Base-by-base conservation (phyloP, 2,113 vertebrate species). In the Axis porcinus region DNA sequence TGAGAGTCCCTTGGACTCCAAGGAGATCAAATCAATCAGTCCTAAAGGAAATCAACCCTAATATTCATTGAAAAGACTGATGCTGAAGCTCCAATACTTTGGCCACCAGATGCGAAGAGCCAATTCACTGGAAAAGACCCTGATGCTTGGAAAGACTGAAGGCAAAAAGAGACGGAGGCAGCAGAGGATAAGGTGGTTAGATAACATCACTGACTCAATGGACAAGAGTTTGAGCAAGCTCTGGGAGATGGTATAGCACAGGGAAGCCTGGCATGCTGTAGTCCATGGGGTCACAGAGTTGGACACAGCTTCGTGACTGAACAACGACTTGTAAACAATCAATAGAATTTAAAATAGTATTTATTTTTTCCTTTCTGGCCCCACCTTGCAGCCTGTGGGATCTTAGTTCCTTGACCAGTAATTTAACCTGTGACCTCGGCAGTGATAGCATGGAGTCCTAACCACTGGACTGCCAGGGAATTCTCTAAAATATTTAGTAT, bases 341-440 rank as follows among this genome's bases (percentile, higher is more conserved):
- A 64, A 28, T 50, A 91, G 64, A 87, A 54, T 64, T 45, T 89
- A n/a, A 83, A 40, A 36, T 57, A 57, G 55, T 23, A 4, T 0
- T 16, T 30, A 17, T 33, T 36, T 64, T 64, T 36, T 19, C 0
- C 21, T 74, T 74, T 74, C 40, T 40, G 67, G 0, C 67, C 5
- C 36, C 36, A 25, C 67, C 67, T 74, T 74, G 10, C 36, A 74
- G 67, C n/a, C 36, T 40, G 5, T 74, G 36, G 21, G 11, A 40
- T 74, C 36, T 74, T 74, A 40, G 67, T 25, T 74, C 36, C 21
- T 74, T 74, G 1, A 40, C 7, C 62, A 64, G 21, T 74, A 40
- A 74, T 40, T 40, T 40, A 74, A 40, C 36, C 5, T 1, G 0
- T 40, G 21, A 5, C 1, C 21, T 74, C 5, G 0, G 21, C 36